Conservation (phyloP, 2,888 invertebrate species). For the Hydrotaea diabolus region DNA sequence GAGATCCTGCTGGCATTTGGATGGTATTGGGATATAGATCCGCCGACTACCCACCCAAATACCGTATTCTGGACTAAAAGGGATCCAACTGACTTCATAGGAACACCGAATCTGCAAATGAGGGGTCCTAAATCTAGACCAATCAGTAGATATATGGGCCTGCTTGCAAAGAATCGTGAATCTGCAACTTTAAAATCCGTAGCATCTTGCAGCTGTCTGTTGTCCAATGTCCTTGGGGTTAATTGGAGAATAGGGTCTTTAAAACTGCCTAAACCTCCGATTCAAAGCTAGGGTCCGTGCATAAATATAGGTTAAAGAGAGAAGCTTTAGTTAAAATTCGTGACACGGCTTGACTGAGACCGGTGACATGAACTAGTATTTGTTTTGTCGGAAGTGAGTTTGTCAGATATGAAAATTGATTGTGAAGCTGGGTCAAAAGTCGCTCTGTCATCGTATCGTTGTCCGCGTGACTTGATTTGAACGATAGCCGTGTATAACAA, state of each 20-base stretch:
- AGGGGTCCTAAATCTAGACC: background rate
- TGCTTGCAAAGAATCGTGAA: background rate
- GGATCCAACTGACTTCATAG: constrained; percentile 17
- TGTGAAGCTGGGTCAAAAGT: constrained; percentile 44
- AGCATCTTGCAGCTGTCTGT: background rate
- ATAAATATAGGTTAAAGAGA: background rate
- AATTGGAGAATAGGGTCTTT: constrained; percentile 17
- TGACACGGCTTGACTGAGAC: background rate
- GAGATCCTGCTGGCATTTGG: background rate
- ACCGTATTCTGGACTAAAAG: constrained; percentile 27
- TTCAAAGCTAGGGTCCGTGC: constrained; percentile 5
- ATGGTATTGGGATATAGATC: background rate
- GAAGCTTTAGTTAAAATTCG: background rate
- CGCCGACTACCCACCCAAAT: constrained; percentile 33
- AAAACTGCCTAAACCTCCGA: constrained; percentile 2
- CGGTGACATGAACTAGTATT: constrained; percentile 28
- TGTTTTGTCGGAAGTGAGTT: constrained; percentile 21
- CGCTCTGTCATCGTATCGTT: constrained; percentile 29
- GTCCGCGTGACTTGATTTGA: constrained; percentile 14
- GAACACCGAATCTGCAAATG: background rate
- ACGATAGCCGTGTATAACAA: constrained; percentile 32
- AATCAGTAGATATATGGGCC: constrained; percentile 6
- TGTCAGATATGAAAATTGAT: constrained; percentile 21
- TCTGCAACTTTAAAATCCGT: background rate
- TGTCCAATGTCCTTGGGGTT: background rate